Evolutionary conservation across 2,113 vertebrate species (phyloP), one percentile per base, ranked within the genome.

Genomic region (Tupaia tana): DNA sequence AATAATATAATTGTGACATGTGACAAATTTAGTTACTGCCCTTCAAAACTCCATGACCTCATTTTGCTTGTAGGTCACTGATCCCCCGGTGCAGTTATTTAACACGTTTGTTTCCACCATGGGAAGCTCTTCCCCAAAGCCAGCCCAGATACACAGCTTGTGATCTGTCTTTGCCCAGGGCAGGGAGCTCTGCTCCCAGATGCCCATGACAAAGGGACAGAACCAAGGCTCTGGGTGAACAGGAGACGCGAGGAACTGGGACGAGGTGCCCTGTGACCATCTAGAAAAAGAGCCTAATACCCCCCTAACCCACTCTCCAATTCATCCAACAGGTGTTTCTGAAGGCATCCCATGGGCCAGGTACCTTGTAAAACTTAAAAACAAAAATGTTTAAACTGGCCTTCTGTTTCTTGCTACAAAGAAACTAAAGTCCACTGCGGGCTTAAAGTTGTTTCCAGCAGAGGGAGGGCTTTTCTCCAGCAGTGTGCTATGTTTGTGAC

Each of bases 251-350:
- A 24, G 29, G 13, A 4, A 2, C 14, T 24, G 19, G 31, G n/a
- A 14, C 0, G 0, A n/a, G 67, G 18, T 6, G 56, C 56, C 12
- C 0, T 1, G 0, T 18, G 54, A 3, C 29, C 81, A 11, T 58
- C 83, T 1, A 25, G 77, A 86, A 70, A n/a, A 67, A 69, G 1
- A 54, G 43, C 61, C 52, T 14, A 8, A 4, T 22, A 3, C 18
- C 7, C 12, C 9, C 19, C 6, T 7, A 8, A 25, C 2, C 10
- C 20, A 3, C 10, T 0, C 20, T 4, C 10, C 0, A 1, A 91
- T 52, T 20, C 90, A 63, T 74, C 94, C n/a, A 10, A 25, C 2
- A 63, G 80, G 86, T 81, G 95, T 86, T 96, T 79, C 1, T 18
- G 70, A 20, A 63, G 19, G 19, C 24, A 59, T 22, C 12, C 52